These are phyloP conservation scores for Nymphalis polychloros DNA, from an alignment of 2,888 invertebrate species.

Conservation along the genomic window DNA sequence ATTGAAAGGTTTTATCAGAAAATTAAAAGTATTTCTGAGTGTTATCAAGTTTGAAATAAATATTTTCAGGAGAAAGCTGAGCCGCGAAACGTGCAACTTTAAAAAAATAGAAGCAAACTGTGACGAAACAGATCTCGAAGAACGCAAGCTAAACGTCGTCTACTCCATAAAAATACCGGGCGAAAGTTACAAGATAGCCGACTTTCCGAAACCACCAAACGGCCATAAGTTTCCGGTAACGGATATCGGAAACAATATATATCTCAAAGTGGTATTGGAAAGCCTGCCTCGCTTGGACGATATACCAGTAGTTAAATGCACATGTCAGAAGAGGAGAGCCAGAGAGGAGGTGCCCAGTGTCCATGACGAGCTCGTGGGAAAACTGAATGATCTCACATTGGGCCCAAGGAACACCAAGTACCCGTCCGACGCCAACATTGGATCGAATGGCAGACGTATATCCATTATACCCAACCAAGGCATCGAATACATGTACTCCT, in stretches of 20 bases:
- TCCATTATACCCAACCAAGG: conserved; percentile 52
- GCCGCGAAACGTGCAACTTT: conserved; percentile 76
- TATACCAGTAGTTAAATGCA: conserved; percentile 83
- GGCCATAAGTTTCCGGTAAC: conserved; percentile 88
- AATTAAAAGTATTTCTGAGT: no score
- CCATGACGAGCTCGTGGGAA: conserved; percentile 67
- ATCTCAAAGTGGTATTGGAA: conserved; percentile 83
- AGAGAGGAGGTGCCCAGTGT: conserved; percentile 60
- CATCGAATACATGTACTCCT: conserved; percentile 48
- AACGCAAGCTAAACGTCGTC: conserved; percentile 79
- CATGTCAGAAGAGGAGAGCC: conserved; percentile 63
- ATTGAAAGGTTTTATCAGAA: no score
- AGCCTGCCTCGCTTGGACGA: conserved; percentile 88
- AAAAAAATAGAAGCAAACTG: conserved; percentile 75
- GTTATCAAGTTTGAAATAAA: not conserved
- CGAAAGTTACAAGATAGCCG: conserved; percentile 79
- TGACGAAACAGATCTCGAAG: conserved; percentile 60
- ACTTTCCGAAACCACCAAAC: conserved; percentile 81
- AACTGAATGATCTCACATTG: conserved; percentile 74
- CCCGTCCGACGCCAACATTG: conserved; percentile 50
- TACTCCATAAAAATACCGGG: conserved; percentile 87
- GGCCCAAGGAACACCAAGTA: conserved; percentile 56
- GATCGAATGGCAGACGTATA: conserved; percentile 50
- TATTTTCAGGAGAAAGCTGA: conserved; percentile 69
- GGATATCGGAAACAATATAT: conserved; percentile 83